Evolutionary conservation across 2,797 vertebrate species (phyloP), one percentile per base, ranked within the genome.

Genomic region (Nyctibius grandis): DNA sequence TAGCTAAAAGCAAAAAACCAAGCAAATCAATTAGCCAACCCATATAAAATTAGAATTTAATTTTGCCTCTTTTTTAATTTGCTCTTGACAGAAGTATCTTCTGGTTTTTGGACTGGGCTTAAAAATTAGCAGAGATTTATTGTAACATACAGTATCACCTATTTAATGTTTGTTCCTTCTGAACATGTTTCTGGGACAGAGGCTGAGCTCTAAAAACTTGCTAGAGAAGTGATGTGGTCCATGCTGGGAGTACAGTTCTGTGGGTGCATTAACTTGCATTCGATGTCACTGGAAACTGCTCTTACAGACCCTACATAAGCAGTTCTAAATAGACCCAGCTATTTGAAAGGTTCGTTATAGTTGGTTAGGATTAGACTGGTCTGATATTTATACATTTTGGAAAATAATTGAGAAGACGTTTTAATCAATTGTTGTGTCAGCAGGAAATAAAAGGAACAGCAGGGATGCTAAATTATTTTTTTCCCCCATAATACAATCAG

Each of bases 391-490:
- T 80, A 82, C n/a, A 36, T 92, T 95, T 87, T 89, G 51, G 79
- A 80, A 95, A 94, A 91, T 94, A 96, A 82, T 87, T 89, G 88
- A 67, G 64, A 88, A 63, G 63, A 81, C 28, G 81, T 94, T 95
- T 91, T 76, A 88, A 94, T 93, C 57, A 88, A 31, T 91, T 14
- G 29, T 83, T 79, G 34, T 88, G 89, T 92, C 91, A 96, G 82
- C 78, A 91, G 91, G 93, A 96, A 95, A 89, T 87, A 89, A 91
- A 95, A 95, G 76, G 88, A 95, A 77, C 91, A 79, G 79, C 76
- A 85, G 82, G 76, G 47, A 76, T 90, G 60, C 51, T 67, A 85
- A 93, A 91, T 73, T 7, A 70, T 89, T 74, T 56, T 56, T 82
- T 78, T 23, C 15, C 44, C 54, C n/a, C 26, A 13, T 70, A 85